Evolutionary conservation across 2,797 vertebrate species (phyloP), one percentile per base, ranked within the genome.

Genomic region (Eidolon dupreanum): DNA sequence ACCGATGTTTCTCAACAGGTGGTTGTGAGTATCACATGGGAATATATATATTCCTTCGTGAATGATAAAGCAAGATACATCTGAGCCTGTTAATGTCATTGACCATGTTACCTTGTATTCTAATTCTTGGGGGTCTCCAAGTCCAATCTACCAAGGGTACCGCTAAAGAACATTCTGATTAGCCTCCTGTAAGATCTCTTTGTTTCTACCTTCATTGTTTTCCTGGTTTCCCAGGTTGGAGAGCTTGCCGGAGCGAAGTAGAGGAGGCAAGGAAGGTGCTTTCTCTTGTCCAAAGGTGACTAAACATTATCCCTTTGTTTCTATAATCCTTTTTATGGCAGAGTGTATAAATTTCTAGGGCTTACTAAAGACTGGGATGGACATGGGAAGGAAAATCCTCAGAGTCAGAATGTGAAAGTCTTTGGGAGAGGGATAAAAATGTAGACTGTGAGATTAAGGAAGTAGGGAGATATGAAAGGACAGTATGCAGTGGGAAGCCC

Each of bases 241-340:
- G 68, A 63, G 22, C 24, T 66, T 65, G 15, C 66, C 78, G 91
- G 51, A 91, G 33, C 1, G 19, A 96, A 95, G 68, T 4, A 63
- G 55, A 93, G 1, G 74, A 88, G 26, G 33, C 28, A 78, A 93
- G 8, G 17, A 89, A 83, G 36, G 66, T 94, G 33, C 28, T 96
- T 85, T 96, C 46, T 88, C 33, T 94, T 65, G 61, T 91, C 20
- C 68, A 93, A 93, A 94, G 94, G 94, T 93, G 78, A 95, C 33
- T 81, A 61, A 74, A 74, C 20, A 38, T 85, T n/a, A 31, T 31
- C 53, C 38, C 59, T 33, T 63, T 90, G 8, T 51, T 82, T 68
- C 74, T 70, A 8, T 68, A 28, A 22, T 2, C n/a, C 38, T 9
- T n/a, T 33, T 65, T 83, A 19, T 36, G 63, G 28, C 65, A 63